Evolutionary conservation across 2,888 invertebrate genomes (phyloP).

Genomic region (Lydus trimaculatus): DNA sequence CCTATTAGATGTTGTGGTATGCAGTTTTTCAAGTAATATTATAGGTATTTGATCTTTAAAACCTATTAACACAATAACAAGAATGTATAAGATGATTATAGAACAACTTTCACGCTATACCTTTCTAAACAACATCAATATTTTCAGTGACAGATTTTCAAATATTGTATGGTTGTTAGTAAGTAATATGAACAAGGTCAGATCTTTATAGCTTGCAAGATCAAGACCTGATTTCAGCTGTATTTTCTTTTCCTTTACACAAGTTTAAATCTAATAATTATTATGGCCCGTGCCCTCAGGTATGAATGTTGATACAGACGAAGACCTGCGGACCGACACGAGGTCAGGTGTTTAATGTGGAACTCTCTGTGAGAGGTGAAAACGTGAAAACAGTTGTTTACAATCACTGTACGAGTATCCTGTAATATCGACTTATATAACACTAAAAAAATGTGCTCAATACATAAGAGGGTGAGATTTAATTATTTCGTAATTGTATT

Average conservation of each 20-base stretch:
- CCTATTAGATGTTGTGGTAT: constrained; percentile 26
- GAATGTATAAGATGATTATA: constrained; percentile 32
- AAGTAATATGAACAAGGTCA: constrained; percentile 2
- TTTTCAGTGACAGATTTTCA: neutral
- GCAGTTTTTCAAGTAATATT: constrained; percentile 31
- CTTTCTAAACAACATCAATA: constrained; percentile 35
- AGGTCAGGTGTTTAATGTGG: constrained; percentile 57
- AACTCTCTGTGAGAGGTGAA: constrained; percentile 55
- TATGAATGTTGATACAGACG: constrained; percentile 48
- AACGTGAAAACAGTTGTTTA: constrained; percentile 58
- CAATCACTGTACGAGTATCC: constrained; percentile 53
- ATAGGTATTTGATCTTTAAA: constrained; percentile 32
- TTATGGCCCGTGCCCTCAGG: constrained; percentile 42
- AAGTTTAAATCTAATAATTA: constrained; percentile 33
- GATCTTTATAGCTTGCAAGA: constrained; percentile 1
- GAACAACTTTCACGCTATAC: constrained; percentile 37
- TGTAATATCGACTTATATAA: constrained; percentile 43
- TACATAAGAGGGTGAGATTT: constrained; percentile 49
- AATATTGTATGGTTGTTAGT: neutral
- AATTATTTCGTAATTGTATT: neutral
- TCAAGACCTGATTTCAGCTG: constrained; percentile 17
- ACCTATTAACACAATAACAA: constrained; percentile 39
- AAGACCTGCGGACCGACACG: constrained; percentile 57
- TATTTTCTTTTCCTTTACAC: constrained; percentile 21
- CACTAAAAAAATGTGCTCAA: constrained; percentile 47